Evolutionary conservation across 2,797 vertebrate genomes (phyloP).

Genomic region (Alauda arvensis): DNA sequence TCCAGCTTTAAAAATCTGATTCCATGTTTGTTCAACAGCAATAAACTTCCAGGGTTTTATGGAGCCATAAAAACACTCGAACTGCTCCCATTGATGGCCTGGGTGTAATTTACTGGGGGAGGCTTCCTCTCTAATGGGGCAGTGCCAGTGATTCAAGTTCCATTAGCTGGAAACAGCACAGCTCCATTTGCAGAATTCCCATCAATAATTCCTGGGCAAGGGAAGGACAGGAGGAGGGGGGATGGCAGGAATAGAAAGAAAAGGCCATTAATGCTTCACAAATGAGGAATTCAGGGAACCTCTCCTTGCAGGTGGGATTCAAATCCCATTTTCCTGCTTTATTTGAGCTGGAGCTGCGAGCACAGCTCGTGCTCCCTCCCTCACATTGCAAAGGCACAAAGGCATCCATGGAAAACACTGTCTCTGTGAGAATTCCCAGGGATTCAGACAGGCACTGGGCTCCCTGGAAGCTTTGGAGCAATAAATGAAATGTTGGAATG

Average conservation of each 20-base stretch:
- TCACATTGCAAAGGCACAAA: neutral
- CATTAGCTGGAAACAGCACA: slow-evolving; percentile 68
- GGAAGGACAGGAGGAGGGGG: neutral
- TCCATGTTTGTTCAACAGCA: slow-evolving; percentile 72
- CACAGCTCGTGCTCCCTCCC: neutral
- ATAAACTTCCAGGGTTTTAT: slow-evolving; percentile 74
- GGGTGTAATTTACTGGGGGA: slow-evolving; percentile 60
- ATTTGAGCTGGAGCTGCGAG: slow-evolving; percentile 19
- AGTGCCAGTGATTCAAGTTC: slow-evolving; percentile 60
- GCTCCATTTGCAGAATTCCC: slow-evolving; percentile 67
- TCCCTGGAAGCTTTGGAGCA: neutral
- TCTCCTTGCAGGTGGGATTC: neutral
- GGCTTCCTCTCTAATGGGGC: slow-evolving; percentile 70
- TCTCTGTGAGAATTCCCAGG: slow-evolving; percentile 16
- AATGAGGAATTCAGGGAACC: neutral
- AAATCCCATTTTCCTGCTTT: slow-evolving; percentile 8
- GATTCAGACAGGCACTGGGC: neutral
- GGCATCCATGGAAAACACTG: neutral
- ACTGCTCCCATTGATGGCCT: slow-evolving; percentile 65
- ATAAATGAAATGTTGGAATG: slow-evolving; percentile 4
- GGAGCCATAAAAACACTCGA: slow-evolving; percentile 66
- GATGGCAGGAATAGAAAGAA: neutral
- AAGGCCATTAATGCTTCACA: neutral
- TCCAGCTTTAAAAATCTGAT: slow-evolving; percentile 62
- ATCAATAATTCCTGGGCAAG: slow-evolving; percentile 53